Conservation (phyloP, 2,888 invertebrate genomes). For the Ptycholaimellus sp. region DNA sequence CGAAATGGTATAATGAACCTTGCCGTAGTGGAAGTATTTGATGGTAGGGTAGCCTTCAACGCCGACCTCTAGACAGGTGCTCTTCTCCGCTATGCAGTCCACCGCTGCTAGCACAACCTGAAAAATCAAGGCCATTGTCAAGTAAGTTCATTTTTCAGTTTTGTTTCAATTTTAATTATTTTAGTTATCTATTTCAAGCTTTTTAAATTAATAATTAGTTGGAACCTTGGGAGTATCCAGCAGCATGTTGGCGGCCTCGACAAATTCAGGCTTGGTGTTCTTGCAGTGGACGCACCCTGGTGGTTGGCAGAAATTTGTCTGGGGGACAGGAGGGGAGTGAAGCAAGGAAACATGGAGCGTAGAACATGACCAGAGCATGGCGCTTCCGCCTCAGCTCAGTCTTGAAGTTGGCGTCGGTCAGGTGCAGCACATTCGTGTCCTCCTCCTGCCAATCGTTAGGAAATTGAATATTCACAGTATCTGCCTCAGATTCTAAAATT, state of each 20-base stretch:
- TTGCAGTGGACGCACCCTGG: too few species aligned
- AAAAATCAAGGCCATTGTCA: neutral
- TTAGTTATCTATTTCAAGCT: too few species aligned
- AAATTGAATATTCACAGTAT: too few species aligned
- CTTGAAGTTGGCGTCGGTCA: conserved; percentile 47
- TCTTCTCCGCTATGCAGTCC: conserved; percentile 43
- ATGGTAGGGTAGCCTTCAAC: conserved; percentile 59
- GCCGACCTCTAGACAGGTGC: conserved; percentile 19
- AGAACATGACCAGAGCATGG: conserved; percentile 66
- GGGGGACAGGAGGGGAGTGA: too few species aligned
- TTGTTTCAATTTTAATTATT: too few species aligned
- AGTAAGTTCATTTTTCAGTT: too few species aligned
- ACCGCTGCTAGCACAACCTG: conserved; percentile 44
- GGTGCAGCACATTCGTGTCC: conserved; percentile 48
- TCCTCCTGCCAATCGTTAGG: conserved; percentile 60
- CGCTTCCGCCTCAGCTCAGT: conserved; percentile 54
- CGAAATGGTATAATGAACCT: too few species aligned
- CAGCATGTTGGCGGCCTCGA: conserved; percentile 46
- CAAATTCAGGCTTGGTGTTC: conserved; percentile 55
- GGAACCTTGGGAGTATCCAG: conserved; percentile 44
- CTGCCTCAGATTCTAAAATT: too few species aligned
- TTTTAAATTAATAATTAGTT: too few species aligned
- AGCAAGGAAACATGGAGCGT: conserved; percentile 80
- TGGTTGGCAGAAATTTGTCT: too few species aligned
- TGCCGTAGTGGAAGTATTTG: too few species aligned